These are phyloP conservation scores for Acomys russatus DNA, from an alignment of 2,797 vertebrate genomes.

Conservation along the genomic window DNA sequence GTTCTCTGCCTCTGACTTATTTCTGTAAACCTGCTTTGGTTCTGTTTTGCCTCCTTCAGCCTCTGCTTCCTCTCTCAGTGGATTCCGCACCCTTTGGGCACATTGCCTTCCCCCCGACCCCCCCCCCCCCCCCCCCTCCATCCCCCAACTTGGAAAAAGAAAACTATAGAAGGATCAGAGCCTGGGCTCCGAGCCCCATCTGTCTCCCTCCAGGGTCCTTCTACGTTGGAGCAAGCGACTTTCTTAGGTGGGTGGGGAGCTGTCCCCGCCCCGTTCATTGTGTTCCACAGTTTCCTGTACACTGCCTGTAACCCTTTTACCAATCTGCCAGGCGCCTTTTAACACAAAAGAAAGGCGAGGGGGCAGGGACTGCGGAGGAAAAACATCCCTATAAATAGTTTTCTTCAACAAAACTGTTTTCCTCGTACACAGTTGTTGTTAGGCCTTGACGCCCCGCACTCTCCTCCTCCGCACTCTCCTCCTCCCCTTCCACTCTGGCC, in stretches of 20 bases:
- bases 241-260: slow-evolving; percentile 83
- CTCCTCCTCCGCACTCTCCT: neutral
- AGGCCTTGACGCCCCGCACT: slow-evolving; percentile 80
- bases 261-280: slow-evolving; percentile 82
- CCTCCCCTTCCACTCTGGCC: slow-evolving; percentile 5
- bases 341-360: slow-evolving; percentile 83
- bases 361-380: slow-evolving; percentile 81
- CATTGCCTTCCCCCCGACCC: neutral
- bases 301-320: slow-evolving; percentile 87
- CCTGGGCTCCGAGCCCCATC: slow-evolving; percentile 37
- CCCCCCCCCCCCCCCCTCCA: neutral
- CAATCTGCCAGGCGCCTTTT: slow-evolving; percentile 88
- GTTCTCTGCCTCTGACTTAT: neutral
- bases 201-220: slow-evolving; percentile 49
- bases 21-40: neutral
- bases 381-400: slow-evolving; percentile 90
- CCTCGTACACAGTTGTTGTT: slow-evolving; percentile 88
- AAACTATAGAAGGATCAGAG: slow-evolving; percentile 8
- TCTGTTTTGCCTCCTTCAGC: neutral
- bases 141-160: slow-evolving; percentile 38
- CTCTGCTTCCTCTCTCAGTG: neutral
- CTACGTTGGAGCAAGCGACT: neutral
- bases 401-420: slow-evolving; percentile 85
- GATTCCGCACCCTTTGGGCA: neutral
- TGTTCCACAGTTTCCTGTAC: slow-evolving; percentile 87